Evolutionary conservation across 2,888 invertebrate species (phyloP).

Genomic region (Ichneumon xanthorius): DNA sequence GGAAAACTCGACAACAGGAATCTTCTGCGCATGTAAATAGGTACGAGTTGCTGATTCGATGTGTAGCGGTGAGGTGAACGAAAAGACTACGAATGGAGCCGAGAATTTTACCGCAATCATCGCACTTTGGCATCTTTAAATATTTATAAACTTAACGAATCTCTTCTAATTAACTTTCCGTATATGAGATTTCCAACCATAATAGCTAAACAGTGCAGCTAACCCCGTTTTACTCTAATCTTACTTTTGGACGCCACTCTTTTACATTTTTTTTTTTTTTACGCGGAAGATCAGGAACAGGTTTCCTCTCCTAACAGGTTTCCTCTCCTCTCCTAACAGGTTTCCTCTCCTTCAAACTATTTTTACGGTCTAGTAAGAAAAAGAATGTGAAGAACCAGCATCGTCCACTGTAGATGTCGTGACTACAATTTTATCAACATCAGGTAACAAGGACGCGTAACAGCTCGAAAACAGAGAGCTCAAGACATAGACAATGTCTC

Average conservation of each 20-base stretch:
- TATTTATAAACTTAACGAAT: neutral
- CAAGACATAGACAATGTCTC: too few relatives aligned
- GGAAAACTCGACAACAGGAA: slow-evolving; percentile 35
- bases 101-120: slow-evolving; percentile 33
- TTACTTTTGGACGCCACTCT: slow-evolving; percentile 28
- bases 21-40: slow-evolving; percentile 42
- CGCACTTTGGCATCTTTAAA: slow-evolving; percentile 43
- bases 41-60: slow-evolving; percentile 23
- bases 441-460: neutral
- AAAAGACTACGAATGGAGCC: slow-evolving; percentile 31
- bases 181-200: neutral
- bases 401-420: too few relatives aligned
- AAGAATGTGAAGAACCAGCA: too few relatives aligned
- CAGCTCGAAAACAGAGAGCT: too few relatives aligned
- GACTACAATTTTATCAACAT: too few relatives aligned
- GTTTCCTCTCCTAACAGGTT: too few relatives aligned
- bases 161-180: neutral
- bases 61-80: slow-evolving; percentile 33
- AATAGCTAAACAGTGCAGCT: neutral
- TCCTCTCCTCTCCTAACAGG: too few relatives aligned
- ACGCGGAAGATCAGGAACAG: too few relatives aligned
- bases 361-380: too few relatives aligned
- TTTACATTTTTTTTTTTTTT: too few relatives aligned
- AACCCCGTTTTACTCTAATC: neutral
- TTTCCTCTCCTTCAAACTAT: too few relatives aligned